Base-by-base conservation (phyloP, 1,140 invertebrate genomes). In the Eumaeus atala region DNA sequence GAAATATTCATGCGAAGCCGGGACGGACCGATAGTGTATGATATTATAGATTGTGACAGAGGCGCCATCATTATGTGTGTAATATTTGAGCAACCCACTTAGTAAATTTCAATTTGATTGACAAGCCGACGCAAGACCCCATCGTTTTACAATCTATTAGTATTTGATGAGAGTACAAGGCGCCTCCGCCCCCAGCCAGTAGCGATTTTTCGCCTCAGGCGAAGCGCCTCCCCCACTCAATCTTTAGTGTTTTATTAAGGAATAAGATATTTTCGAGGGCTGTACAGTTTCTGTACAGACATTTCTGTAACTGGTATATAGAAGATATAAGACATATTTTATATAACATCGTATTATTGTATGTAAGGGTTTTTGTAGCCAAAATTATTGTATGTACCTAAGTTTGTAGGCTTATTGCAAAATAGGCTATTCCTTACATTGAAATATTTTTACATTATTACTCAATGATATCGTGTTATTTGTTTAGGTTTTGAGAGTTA, bases 261-360 rank as follows among this genome's bases (percentile, higher is more conserved):
- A 58, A 51, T 53, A 51, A 58, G 28, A 51, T 53, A 48, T 58
- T 28, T 28, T 28, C 21, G 21, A 28, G 21, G 21, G 21, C 21
- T 6, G 21, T 6, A 28, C 21, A n/a, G 3, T 42, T 16, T 6
- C 9, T n/a, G 14, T 14, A 42, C 12, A 3, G 9, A 42, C 12
- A 12, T 3, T 12, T 2, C 12, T 2, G 0, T 42, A 33, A 48
- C 18, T 10, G 21, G n/a, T n/a, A n/a, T n/a, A n/a, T n/a, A n/a
- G n/a, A n/a, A n/a, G n/a, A n/a, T n/a, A n/a, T n/a, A n/a, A n/a
- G n/a, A n/a, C n/a, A n/a, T n/a, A n/a, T n/a, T n/a, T n/a, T n/a
- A n/a, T n/a, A n/a, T n/a, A n/a, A n/a, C n/a, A n/a, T n/a, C n/a
- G n/a, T n/a, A n/a, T n/a, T n/a, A n/a, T n/a, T n/a, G n/a, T n/a